These are phyloP conservation scores for Spodoptera frugiperda DNA, from an alignment of 1,140 invertebrate genomes.

Conservation along the genomic window DNA sequence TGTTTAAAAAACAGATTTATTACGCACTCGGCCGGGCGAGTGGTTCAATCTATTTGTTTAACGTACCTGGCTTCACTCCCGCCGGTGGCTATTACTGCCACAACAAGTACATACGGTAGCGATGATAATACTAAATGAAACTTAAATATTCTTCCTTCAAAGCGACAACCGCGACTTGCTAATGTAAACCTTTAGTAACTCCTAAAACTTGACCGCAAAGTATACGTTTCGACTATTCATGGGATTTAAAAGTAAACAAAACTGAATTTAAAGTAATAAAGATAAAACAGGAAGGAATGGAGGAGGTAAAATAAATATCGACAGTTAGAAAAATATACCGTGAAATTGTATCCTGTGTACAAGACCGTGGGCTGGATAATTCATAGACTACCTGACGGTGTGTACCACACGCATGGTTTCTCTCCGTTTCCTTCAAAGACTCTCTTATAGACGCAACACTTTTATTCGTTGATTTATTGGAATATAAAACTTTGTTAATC, in stretches of 20 bases:
- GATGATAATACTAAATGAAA: slow-evolving; percentile 13
- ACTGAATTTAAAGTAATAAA: neutral
- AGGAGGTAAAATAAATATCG: too few relatives aligned
- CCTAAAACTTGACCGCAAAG: neutral
- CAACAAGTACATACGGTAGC: slow-evolving; percentile 10
- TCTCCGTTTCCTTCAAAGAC: neutral
- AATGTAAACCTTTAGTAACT: neutral
- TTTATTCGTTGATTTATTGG: slow-evolving; percentile 16
- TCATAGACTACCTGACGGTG: neutral
- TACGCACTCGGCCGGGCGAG: slow-evolving; percentile 35
- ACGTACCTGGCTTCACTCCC: slow-evolving; percentile 46
- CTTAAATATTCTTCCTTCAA: slow-evolving; percentile 6
- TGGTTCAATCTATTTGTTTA: slow-evolving; percentile 48
- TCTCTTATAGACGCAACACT: neutral
- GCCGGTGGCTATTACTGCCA: slow-evolving; percentile 34
- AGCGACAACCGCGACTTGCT: neutral
- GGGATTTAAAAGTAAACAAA: neutral
- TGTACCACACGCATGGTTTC: neutral
- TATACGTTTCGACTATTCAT: neutral
- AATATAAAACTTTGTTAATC: slow-evolving; percentile 34
- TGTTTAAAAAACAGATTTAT: slow-evolving; percentile 55
- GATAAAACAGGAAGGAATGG: neutral
- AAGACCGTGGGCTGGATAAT: neutral
- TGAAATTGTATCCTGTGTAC: too few relatives aligned
- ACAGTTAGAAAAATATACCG: too few relatives aligned